Conservation (phyloP, 37 sponge, comb jelly and placozoan genomes). For the Chondrosia reniformis region DNA sequence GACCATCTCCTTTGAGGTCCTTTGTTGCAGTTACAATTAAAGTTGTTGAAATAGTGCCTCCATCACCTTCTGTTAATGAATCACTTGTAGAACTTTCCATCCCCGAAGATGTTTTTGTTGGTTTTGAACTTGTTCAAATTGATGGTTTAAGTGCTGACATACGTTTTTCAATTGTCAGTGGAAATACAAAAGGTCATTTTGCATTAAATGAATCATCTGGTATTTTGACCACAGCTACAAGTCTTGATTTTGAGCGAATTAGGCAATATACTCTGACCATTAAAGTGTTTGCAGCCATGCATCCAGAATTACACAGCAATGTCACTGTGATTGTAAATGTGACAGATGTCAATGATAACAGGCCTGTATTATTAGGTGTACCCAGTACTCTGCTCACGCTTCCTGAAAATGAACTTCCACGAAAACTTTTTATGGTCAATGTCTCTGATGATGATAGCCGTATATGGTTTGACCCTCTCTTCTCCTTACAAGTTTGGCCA, state of each 20-base stretch:
- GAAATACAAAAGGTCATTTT: background rate
- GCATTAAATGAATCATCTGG: background rate
- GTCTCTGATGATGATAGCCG: slow-evolving; percentile 4
- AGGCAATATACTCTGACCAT: background rate
- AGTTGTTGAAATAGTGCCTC: background rate
- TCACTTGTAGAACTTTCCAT: background rate
- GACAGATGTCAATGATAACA: slow-evolving; percentile 59
- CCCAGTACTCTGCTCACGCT: background rate
- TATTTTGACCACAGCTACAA: background rate
- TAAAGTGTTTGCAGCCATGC: background rate
- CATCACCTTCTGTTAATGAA: background rate
- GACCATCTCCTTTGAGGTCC: background rate
- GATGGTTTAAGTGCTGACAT: background rate
- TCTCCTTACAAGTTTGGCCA: background rate
- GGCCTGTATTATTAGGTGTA: slow-evolving; percentile 29
- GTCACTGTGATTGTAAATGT: slow-evolving; percentile 39
- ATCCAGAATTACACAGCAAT: background rate
- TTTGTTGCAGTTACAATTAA: background rate
- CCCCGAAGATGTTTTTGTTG: background rate
- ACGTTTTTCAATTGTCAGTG: background rate
- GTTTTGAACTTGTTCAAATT: background rate
- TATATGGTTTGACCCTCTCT: background rate
- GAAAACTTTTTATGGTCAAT: background rate
- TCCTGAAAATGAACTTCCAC: too few species aligned
- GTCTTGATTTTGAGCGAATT: background rate